A percentile compares a stretch with the other conserved stretches of the same genome.
These are phyloP conservation scores for Xenopus tropicalis DNA, from an alignment of 2,113 vertebrate genomes.

Conservation along the genomic window UCB_Xtro_10.0 CM004451.2:57702501-57703000, in stretches of 20 bases:
- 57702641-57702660: neutral
- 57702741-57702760: constrained; percentile 36
- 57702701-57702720: constrained; percentile 20
- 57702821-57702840: constrained; percentile 21
- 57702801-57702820: constrained; percentile 28
- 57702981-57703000: too few species aligned
- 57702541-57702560: too few species aligned
- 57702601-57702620: neutral
- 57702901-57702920: neutral
- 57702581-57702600: neutral
- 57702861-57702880: constrained; percentile 14
- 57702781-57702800: constrained; percentile 36
- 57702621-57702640: neutral
- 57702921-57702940: too few species aligned
- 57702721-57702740: constrained; percentile 20
- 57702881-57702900: constrained; percentile 15
- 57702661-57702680: neutral
- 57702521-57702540: too few species aligned
- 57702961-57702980: too few species aligned
- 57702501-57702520: too few species aligned
- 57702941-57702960: too few species aligned
- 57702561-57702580: too few species aligned
- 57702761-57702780: constrained; percentile 33
- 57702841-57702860: constrained; percentile 40
- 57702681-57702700: constrained; percentile 20